Base-by-base conservation (phyloP, 1,140 invertebrate species). In the Bombus huntii region DNA sequence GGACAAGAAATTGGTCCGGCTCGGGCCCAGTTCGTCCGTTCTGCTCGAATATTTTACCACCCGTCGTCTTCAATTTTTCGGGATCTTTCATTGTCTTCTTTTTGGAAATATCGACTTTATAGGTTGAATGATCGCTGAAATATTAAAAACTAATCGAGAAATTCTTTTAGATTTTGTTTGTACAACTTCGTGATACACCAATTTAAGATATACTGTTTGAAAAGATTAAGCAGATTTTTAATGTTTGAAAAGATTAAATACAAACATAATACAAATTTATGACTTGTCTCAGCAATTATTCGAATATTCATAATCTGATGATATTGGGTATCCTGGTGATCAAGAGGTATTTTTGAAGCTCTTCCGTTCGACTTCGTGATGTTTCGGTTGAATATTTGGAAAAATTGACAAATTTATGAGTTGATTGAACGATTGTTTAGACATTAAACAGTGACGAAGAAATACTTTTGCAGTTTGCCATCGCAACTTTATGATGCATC, bases 1-100 rank as follows among this genome's bases (percentile, higher is more conserved):
- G 42, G 62, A 84, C 75, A 75, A 80, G 76, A 39, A 79, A 79
- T 84, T 71, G 83, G 53, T 62, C 13, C 42, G 9, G 12, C 22
- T 13, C 12, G 31, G 2, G 5, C 0, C 15, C 28, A 15, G 2
- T 22, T 44, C 62, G n/a, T 66, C 25, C 42, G 2, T 34, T 44
- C 3, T 18, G 13, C 25, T 8, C 28, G 15, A 6, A 62, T 77
- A 31, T 77, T 42, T 37, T 28, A 3, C 22, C 47, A 10, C n/a
- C 31, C 47, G 15, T 3, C n/a, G 18, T 57, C 22, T 12, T 44
- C 28, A 9, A n/a, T 73, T n/a, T 47, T 47, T 65, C 13, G 28
- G 28, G 15, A 18, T 73, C 15, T 18, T 47, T 34, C 15, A 2
- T n/a, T 15, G 2, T 1, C 59, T n/a, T 62, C 59, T 62, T 28